Evolutionary conservation across 1,140 invertebrate species (phyloP), one percentile per base, ranked within the genome.

Genomic region (Eulimnadia texana): DNA sequence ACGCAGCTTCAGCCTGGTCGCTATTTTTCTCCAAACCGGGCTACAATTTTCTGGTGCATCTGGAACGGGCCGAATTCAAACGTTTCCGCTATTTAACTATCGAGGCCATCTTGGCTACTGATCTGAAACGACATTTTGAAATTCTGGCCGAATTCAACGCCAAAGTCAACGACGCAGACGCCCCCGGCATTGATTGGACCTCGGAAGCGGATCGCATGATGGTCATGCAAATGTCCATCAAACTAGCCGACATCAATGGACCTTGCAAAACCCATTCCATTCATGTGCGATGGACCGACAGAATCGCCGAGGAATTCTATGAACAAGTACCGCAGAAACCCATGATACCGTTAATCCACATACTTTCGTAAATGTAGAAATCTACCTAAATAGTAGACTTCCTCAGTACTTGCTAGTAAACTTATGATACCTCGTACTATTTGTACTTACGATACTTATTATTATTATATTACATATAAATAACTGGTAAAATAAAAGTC

Each of bases 61-160:
- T 82, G 55, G 79, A 82, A 67, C 70, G 76, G 28, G 77, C 77
- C 0, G 80, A 82, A 65, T 79, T 78, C 66, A 79, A 79, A 66
- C 62, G 77, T 25, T 78, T 80, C 68, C 71, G 78, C 16, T 79
- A 74, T 66, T 69, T 80, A 27, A 76, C 79, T 24, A 79, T 82
- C 56, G 80, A 82, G 68, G 75, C 78, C 19, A 81, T 82, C 63
- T 68, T 82, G 3, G 80, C 81, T 10, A 82, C 80, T 3, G 81
- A 82, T 68, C 70, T 82, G 23, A 82, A 82, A 67, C 70, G 78
- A 61, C 81, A 82, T 68, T 82, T 82, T 71, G 80, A 82, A 67
- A 78, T 80, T 62, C 65, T 80, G 24, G 74, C 77, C n/a, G 77
- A 79, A 63, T 74, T 74, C 63, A 74, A 72, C 62, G 65, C 72